A percentile compares a stretch with the other conserved stretches of the same genome.
phyloP scores from a whole-genome alignment of 2,797 vertebrate genomes.

The Pseudopleuronectes americanus region DNA sequence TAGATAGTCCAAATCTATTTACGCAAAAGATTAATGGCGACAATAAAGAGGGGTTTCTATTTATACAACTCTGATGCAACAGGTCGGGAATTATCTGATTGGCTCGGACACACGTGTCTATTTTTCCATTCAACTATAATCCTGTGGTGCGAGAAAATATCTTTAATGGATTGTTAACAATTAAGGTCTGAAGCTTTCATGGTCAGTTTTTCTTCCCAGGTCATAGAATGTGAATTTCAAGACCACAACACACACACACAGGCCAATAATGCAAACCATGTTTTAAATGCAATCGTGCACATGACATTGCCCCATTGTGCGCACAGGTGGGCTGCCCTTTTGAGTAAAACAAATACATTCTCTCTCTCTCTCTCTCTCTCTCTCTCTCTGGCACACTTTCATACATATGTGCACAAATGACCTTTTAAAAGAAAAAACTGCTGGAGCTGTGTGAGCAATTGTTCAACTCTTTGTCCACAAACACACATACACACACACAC shows the following conservation, averaged over 20 bases:
- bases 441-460: conserved; percentile 14
- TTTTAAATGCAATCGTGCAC: not conserved
- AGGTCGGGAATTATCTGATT: not conserved
- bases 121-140: conserved; percentile 8
- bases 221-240: not conserved
- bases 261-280: conserved; percentile 7
- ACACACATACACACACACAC: conserved; percentile 34
- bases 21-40: not conserved
- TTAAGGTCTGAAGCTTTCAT: conserved; percentile 10
- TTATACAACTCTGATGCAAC: not conserved
- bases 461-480: conserved; percentile 48
- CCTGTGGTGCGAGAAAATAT: conserved; percentile 12
- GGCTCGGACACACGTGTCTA: not conserved
- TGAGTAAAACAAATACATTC: conserved; percentile 47
- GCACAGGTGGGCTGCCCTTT: conserved; percentile 28
- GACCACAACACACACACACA: not conserved
- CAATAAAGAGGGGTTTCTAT: not conserved
- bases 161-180: conserved; percentile 50
- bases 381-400: conserved; percentile 33
- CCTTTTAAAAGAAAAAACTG: conserved; percentile 25
- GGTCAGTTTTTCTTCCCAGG: not conserved
- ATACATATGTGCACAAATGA: conserved; percentile 12
- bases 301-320: conserved; percentile 5
- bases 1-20: not conserved
- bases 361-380: conserved; percentile 30